Conservation (phyloP, 2,888 invertebrate genomes). For the Acleris sparsana region DNA sequence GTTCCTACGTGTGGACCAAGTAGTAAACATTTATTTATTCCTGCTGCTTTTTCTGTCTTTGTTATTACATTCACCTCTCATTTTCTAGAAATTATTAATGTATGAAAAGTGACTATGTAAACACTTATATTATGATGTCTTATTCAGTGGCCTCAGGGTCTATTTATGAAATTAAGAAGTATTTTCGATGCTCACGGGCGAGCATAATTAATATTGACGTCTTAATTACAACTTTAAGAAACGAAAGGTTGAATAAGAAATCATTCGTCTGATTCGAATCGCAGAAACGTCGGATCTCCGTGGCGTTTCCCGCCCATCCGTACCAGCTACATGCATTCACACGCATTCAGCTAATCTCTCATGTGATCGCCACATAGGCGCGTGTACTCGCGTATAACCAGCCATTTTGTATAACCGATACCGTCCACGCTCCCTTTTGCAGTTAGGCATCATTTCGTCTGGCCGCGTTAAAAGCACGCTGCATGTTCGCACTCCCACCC, state of each 20-base stretch:
- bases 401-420: constrained; percentile 77
- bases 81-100: background rate
- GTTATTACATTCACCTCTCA: background rate
- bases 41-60: background rate
- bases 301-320: constrained; percentile 75
- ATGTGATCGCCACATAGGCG: constrained; percentile 77
- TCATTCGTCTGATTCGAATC: constrained; percentile 56
- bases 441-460: constrained; percentile 79
- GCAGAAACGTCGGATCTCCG: constrained; percentile 58
- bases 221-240: constrained; percentile 34
- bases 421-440: constrained; percentile 70
- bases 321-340: constrained; percentile 76
- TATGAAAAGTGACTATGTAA: too few species aligned
- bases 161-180: too few species aligned
- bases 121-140: too few species aligned
- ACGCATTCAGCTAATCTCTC: constrained; percentile 80
- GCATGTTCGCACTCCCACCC: constrained; percentile 83
- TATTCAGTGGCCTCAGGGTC: too few species aligned
- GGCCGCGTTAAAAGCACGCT: constrained; percentile 81
- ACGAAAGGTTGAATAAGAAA: constrained; percentile 49
- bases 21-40: constrained; percentile 12
- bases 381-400: constrained; percentile 66
- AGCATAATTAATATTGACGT: constrained; percentile 8
- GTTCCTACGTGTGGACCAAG: constrained; percentile 30
- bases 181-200: too few species aligned